Evolutionary conservation across 1,140 invertebrate genomes (phyloP), one percentile per base, ranked within the genome.

Genomic region (Diplogasteroides magnus): DNA sequence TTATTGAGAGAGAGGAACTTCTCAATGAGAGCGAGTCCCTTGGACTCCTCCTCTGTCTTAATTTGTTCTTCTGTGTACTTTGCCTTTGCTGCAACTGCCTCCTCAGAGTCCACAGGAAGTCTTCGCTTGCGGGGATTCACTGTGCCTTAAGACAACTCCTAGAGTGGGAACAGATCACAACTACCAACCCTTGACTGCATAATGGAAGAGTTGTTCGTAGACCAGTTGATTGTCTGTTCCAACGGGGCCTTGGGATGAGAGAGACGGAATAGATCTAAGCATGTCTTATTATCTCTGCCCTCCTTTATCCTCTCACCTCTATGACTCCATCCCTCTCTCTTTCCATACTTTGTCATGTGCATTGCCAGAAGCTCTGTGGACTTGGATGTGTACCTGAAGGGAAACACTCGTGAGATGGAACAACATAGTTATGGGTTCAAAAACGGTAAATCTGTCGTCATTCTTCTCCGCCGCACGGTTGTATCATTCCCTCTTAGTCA

Each of bases 221-320:
- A 77, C 62, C 2, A 74, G 66, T 23, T 78, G 19, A 15, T 32
- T 29, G 59, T 68, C 65, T 11, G 1, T 31, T 0, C 15, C 2
- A 3, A 23, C 48, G 15, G 23, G 28, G 23, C 27, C 23, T 2
- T 58, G 1, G 86, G 74, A 84, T 90, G 89, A 26, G 87, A 85
- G 37, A 90, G 85, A 72, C 88, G 86, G 0, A 90, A 81, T 6
- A 90, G 83, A 74, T 89, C 89, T n/a, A n/a, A n/a, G n/a, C n/a
- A n/a, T n/a, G n/a, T n/a, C n/a, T n/a, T n/a, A n/a, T n/a, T n/a
- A n/a, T n/a, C n/a, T n/a, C n/a, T n/a, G n/a, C n/a, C n/a, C n/a
- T n/a, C n/a, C n/a, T n/a, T n/a, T n/a, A n/a, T n/a, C n/a, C n/a
- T n/a, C n/a, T n/a, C n/a, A n/a, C n/a, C n/a, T 71, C 87, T 88